These are phyloP conservation scores for Coreoperca whiteheadi DNA, from an alignment of 2,113 vertebrate species.

Conservation along the genomic window DNA sequence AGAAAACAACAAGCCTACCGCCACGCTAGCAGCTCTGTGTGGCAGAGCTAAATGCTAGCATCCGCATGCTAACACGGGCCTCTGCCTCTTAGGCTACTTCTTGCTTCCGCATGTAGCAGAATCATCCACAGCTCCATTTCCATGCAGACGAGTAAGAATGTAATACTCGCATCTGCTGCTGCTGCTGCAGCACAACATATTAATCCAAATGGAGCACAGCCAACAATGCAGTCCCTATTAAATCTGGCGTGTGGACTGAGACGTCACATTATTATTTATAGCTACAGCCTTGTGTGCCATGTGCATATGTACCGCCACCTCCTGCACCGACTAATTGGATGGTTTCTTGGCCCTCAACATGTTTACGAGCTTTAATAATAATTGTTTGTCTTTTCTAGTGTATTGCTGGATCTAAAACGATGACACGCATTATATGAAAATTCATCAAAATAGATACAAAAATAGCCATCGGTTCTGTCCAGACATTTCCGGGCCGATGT, in stretches of 20 bases:
- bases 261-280: conserved; percentile 59
- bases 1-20: too few species aligned
- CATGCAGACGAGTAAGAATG: background rate
- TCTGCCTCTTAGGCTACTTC: too few species aligned
- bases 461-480: background rate
- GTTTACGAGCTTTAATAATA: conserved; percentile 24
- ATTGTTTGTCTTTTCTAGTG: background rate
- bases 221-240: conserved; percentile 50
- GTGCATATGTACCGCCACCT: conserved; percentile 19
- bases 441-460: background rate
- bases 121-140: background rate
- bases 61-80: too few species aligned
- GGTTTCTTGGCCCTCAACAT: conserved; percentile 12
- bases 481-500: background rate
- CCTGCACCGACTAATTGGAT: conserved; percentile 29
- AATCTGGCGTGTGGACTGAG: conserved; percentile 40
- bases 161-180: conserved; percentile 37
- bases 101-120: too few species aligned
- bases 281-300: conserved; percentile 27
- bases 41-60: background rate
- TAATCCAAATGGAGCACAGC: conserved; percentile 40
- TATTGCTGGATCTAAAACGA: background rate
- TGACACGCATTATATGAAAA: background rate
- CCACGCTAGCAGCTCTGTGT: background rate
- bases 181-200: conserved; percentile 23